These are phyloP conservation scores for Protodeltote pygarga DNA, from an alignment of 2,888 invertebrate genomes.

Conservation along the genomic window DNA sequence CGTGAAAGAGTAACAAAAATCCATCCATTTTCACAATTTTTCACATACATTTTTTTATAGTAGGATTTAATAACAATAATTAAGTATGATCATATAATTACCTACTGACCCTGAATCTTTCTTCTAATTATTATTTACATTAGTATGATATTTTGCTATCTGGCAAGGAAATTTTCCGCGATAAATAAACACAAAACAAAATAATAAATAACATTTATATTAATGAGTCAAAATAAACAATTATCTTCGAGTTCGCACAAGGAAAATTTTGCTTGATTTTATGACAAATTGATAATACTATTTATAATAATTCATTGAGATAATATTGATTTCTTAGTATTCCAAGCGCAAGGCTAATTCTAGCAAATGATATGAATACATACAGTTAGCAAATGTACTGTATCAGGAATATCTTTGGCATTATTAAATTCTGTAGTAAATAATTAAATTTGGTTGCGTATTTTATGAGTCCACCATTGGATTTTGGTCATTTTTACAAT, in stretches of 20 bases:
- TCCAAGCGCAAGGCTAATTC: too few species aligned
- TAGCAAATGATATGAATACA: too few species aligned
- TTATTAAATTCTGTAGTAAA: too few species aligned
- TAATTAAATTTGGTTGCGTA: too few species aligned
- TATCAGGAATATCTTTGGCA: too few species aligned
- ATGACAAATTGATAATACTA: conserved; percentile 16
- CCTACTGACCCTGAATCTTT: not conserved
- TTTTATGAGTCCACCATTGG: too few species aligned
- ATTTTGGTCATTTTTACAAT: too few species aligned
- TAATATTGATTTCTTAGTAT: conserved; percentile 2
- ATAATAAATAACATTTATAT: conserved; percentile 33
- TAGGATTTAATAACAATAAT: not conserved
- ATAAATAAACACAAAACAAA: conserved; percentile 15
- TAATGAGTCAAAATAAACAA: conserved; percentile 15
- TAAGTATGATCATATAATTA: not conserved
- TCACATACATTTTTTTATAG: not conserved
- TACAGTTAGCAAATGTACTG: too few species aligned
- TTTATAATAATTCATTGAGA: conserved; percentile 1
- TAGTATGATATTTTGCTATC: conserved; percentile 4
- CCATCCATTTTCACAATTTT: too few species aligned
- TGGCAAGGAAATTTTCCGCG: conserved; percentile 21
- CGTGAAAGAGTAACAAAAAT: too few species aligned
- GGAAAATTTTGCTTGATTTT: conserved; percentile 29
- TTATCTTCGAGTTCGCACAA: not conserved
- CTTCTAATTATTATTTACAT: conserved; percentile 13